Base-by-base conservation (phyloP, 2,797 vertebrate species). In the Lithobates pipiens region DNA sequence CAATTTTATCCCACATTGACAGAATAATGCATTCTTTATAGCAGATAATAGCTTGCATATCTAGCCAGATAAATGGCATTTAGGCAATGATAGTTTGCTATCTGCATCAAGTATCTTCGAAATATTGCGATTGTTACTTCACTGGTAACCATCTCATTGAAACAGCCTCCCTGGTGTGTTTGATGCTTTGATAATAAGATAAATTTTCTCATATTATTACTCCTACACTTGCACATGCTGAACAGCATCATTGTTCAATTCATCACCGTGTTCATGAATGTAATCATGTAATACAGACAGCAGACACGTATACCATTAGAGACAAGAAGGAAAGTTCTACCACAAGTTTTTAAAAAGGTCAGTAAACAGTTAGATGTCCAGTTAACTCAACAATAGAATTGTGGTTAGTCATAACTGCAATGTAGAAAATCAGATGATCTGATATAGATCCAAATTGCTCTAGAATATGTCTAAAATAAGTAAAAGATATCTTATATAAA, bases 111-210 rank as follows among this genome's bases (percentile, higher is more conserved):
- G 50, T 54, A 75, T 86, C 84, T 76, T 29, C 46, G 84, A 75
- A 70, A 81, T 86, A 86, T 85, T 85, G 68, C 63, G 75, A 70
- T 68, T 54, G 69, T 85, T 80, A 69, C 44, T 80, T 81, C 13
- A 75, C 42, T 36, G 74, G 72, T 71, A 70, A 86, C 84, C 65
- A 81, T 71, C 78, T 70, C 78, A 70, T 76, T 76, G 69, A 80
- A 76, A 75, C 32, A 39, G 77, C 61, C 77, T 80, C 76, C 76
- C 83, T 80, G 76, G 42, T 34, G 34, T 72, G 72, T 81, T 70
- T 81, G 78, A 86, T 76, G 84, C 84, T 76, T n/a, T 2, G 65
- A 80, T 81, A 85, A 76, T 85, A 81, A 76, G 77, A 85, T 80
- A 46, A 46, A 65, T 63, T 50, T 81, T 76, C 65, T 34, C 27